Evolutionary conservation across 1,140 invertebrate species (phyloP).

Genomic region (Musca domestica): DNA sequence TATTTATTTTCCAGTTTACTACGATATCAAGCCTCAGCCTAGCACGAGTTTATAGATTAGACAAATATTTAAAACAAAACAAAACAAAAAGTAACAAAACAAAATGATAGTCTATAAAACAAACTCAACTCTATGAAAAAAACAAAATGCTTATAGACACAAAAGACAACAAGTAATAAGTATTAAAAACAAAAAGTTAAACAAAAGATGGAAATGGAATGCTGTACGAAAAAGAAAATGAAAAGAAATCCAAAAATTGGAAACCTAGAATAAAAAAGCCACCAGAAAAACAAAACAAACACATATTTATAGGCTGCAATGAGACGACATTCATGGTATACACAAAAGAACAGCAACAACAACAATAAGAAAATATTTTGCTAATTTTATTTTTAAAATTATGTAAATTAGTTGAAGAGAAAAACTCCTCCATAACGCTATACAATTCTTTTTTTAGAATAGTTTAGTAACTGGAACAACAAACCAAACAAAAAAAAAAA

Average conservation of each 20-base stretch:
- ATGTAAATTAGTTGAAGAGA: slow-evolving; percentile 10
- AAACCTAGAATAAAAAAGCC: too few relatives aligned
- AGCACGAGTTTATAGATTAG: slow-evolving; percentile 17
- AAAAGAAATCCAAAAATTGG: slow-evolving; percentile 11
- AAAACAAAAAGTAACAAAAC: too few relatives aligned
- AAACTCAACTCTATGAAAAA: background rate
- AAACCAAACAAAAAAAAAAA: too few relatives aligned
- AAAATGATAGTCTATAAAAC: too few relatives aligned
- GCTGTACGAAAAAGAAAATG: background rate
- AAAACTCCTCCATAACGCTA: too few relatives aligned
- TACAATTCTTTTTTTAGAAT: too few relatives aligned
- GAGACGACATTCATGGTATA: slow-evolving; percentile 1
- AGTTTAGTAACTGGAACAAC: too few relatives aligned
- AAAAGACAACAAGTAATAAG: slow-evolving; percentile 7
- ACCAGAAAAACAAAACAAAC: too few relatives aligned
- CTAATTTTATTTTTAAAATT: background rate
- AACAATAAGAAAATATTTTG: slow-evolving; percentile 6
- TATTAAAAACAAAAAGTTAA: background rate
- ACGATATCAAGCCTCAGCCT: slow-evolving; percentile 1
- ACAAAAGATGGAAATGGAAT: too few relatives aligned
- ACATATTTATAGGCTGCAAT: slow-evolving; percentile 13
- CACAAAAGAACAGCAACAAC: background rate
- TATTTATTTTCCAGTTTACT: background rate
- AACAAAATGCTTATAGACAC: slow-evolving; percentile 17
- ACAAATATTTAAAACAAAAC: background rate